Base-by-base conservation (phyloP, 2,888 invertebrate species). In the Schizaphis graminum region DNA sequence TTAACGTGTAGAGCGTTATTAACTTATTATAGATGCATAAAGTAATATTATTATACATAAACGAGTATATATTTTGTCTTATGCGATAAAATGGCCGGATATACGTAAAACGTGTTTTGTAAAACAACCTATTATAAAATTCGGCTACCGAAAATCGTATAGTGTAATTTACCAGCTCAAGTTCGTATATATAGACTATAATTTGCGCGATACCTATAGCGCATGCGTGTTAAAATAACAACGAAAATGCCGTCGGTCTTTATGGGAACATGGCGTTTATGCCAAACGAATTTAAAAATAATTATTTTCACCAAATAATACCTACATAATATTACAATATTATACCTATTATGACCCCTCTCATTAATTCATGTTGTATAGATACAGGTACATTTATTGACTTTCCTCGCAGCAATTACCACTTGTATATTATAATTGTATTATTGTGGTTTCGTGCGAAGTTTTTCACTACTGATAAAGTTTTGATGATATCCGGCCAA, bases 11-110 rank as follows among this genome's bases (percentile, higher is more conserved):
- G 2, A 35, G 77, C 21, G 35, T 77, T 77, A 77, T 35, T 77
- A 77, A 77, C 77, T 77, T 77, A 77, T 77, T 77, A 77, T 77
- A 16, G 67, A 67, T 67, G 67, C 67, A 35, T 67, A 77, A 35
- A 21, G 35, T 77, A 35, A 77, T 53, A 53, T 77, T 77, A 77
- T 77, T 21, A 16, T 67, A 67, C n/a, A 85, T 41, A 44, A 35
- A 85, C 26, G 44, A 26, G 44, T 67, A n/a, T 85, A 85, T 28
- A 86, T 47, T 47, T 86, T 7, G 86, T 86, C 86, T 86, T 86
- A 28, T 13, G 86, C 47, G 47, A 86, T 86, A 28, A 47, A 86
- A 47, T 28, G 86, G 16, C 86, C 86, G 86, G 86, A 86, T 86
- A 86, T 47, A 47, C 47, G 47, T 28, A 47, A 86, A 47, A 35